These are phyloP conservation scores for Ptychoptera albimana DNA, from an alignment of 2,888 invertebrate genomes.

Conservation along the genomic window DNA sequence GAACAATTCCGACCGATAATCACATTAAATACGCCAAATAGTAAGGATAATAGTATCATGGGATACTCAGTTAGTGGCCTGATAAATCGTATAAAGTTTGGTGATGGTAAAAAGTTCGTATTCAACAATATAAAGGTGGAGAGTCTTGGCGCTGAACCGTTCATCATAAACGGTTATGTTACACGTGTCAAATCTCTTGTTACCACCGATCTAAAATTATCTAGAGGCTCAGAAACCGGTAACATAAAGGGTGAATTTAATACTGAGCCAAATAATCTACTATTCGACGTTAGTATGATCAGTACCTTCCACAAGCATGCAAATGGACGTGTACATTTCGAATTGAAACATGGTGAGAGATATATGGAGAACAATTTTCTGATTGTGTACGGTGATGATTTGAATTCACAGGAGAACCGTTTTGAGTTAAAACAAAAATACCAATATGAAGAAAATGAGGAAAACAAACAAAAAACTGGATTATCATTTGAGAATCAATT, in stretches of 20 bases:
- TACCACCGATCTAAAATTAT: conserved; percentile 6
- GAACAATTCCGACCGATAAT: conserved; percentile 49
- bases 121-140: conserved; percentile 23
- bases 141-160: conserved; percentile 11
- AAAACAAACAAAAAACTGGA: too few species aligned
- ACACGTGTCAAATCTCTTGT: conserved; percentile 9
- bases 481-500: too few species aligned
- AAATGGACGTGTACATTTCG: conserved; percentile 7
- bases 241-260: conserved; percentile 4
- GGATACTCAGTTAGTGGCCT: conserved; percentile 25
- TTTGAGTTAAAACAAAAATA: conserved; percentile 8
- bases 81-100: conserved; percentile 14
- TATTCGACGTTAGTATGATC: conserved; percentile 5
- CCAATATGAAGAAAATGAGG: too few species aligned
- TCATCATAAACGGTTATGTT: conserved; percentile 21
- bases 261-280: background rate
- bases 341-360: background rate
- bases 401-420: conserved; percentile 37
- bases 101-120: conserved; percentile 13
- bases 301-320: conserved; percentile 4
- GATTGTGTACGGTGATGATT: conserved; percentile 44
- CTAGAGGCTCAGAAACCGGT: background rate
- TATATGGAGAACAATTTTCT: conserved; percentile 31
- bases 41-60: conserved; percentile 14
- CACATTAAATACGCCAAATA: conserved; percentile 43